phyloP scores from a whole-genome alignment of 1,140 invertebrate genomes.

The Monomorium pharaonis region DNA sequence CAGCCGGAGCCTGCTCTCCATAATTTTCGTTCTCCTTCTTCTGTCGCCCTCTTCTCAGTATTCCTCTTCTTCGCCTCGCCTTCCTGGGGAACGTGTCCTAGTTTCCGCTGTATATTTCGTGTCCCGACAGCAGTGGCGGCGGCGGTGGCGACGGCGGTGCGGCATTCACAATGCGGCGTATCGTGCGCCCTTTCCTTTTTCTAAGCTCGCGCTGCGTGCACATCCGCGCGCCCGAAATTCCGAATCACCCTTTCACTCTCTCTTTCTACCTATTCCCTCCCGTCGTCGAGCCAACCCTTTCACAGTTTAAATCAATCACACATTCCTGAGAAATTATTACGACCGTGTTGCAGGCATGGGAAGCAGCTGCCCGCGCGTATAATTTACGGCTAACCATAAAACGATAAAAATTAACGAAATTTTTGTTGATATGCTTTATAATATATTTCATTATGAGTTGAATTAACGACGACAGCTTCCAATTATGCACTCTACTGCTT shows the following conservation, averaged over 20 bases:
- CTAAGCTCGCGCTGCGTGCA: neutral
- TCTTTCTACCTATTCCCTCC: constrained; percentile 35
- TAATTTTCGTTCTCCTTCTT: constrained; percentile 60
- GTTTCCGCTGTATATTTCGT: constrained; percentile 61
- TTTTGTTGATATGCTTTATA: constrained; percentile 63
- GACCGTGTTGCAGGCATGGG: constrained; percentile 3
- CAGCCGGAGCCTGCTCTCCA: constrained; percentile 48
- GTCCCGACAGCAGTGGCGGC: constrained; percentile 29
- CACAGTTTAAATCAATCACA: constrained; percentile 71
- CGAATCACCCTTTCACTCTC: constrained; percentile 38
- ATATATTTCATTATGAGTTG: constrained; percentile 67
- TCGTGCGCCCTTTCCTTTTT: constrained; percentile 19
- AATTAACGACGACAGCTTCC: constrained; percentile 30
- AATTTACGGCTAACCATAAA: constrained; percentile 67
- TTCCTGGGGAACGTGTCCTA: constrained; percentile 56
- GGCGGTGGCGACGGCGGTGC: neutral
- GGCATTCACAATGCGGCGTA: neutral
- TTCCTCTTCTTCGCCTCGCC: constrained; percentile 10
- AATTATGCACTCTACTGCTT: constrained; percentile 29
- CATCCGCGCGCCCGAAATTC: constrained; percentile 44
- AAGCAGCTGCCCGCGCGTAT: constrained; percentile 49
- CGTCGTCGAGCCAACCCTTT: constrained; percentile 46
- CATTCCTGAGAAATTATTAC: constrained; percentile 69
- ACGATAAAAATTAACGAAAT: constrained; percentile 68
- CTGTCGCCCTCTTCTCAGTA: constrained; percentile 40